Evolutionary conservation across 2,888 invertebrate species (phyloP).

Genomic region (Halictus quadricinctus): DNA sequence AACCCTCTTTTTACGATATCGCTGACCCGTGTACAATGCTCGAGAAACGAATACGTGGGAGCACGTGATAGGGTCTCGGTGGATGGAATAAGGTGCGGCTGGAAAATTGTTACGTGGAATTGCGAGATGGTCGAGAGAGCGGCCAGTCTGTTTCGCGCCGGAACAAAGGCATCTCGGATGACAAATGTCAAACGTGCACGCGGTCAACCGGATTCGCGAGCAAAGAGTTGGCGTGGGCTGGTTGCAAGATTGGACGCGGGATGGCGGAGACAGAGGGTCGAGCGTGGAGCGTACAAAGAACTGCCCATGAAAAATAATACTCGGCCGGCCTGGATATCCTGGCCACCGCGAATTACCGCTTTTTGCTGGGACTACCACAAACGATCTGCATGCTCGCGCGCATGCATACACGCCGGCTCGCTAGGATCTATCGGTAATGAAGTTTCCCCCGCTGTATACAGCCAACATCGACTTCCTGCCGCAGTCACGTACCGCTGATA

Average conservation of each 20-base stretch:
- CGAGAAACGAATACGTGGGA: neutral
- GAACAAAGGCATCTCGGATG: slow-evolving; percentile 79
- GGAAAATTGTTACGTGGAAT: slow-evolving; percentile 20
- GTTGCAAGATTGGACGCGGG: slow-evolving; percentile 29
- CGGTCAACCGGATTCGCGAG: slow-evolving; percentile 76
- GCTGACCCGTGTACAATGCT: neutral
- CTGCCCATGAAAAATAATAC: slow-evolving; percentile 68
- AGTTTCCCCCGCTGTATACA: slow-evolving; percentile 24
- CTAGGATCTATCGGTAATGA: slow-evolving; percentile 53
- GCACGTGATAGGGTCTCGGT: neutral
- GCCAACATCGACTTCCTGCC: slow-evolving; percentile 23
- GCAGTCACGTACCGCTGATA: slow-evolving; percentile 48
- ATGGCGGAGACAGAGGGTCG: neutral
- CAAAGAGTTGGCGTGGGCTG: slow-evolving; percentile 57
- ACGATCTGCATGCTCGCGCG: neutral
- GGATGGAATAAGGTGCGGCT: neutral
- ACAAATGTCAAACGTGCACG: slow-evolving; percentile 76
- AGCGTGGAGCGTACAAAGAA: slow-evolving; percentile 56
- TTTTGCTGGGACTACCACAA: slow-evolving; percentile 30
- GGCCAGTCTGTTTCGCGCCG: slow-evolving; percentile 73
- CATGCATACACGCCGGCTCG: neutral
- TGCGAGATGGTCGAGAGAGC: neutral
- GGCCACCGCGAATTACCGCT: slow-evolving; percentile 52
- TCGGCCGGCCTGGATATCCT: slow-evolving; percentile 33
- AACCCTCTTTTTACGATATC: neutral